Base-by-base conservation (phyloP, 2,797 vertebrate genomes). In the Setipinna tenuifilis region DNA sequence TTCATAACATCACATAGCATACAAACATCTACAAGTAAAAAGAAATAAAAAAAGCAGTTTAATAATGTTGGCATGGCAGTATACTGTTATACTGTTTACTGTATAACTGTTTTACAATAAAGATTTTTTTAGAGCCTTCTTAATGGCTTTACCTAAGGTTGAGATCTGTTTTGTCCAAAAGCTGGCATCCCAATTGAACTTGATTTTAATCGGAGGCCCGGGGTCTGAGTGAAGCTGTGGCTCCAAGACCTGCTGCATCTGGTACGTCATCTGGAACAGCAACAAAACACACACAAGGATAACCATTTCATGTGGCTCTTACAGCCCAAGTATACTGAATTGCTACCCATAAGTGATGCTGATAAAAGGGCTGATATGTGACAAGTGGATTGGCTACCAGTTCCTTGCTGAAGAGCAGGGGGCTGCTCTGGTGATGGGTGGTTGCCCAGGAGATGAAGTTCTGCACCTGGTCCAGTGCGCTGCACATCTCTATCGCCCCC, bases 91-190 rank as follows among this genome's bases (percentile, higher is more conserved):
- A n/a, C n/a, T n/a, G n/a, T n/a, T n/a, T n/a, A n/a, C 5, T 41
- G 35, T 41, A 41, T 41, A 41, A 41, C 35, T 41, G 14, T 54
- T 54, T 54, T 54, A 54, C 50, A 54, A 7, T 54, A 3, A 41
- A 41, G 35, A 41, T 41, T 41, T 41, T 41, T 41, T 2, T 2
- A 54, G 50, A 54, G 50, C 9, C 50, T 54, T 54, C 50, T 10
- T 54, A 54, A 54, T 54, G 9, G 50, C 2, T 54, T 9, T 54
- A 54, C 83, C 98, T 88, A 99, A 92, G 89, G 90, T 96, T 84
- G 98, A 97, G 87, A 99, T 95, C 87, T 99, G 97, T 91, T 99
- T 98, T 16, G 96, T 98, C 98, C 98, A 99, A 91, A 97, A 98
- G 90, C 97, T 97, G 17, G 98, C 97, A 88, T 99, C 98, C 98